phyloP scores from a whole-genome alignment of 2,113 vertebrate species.

The Addax nasomaculatus region DNA sequence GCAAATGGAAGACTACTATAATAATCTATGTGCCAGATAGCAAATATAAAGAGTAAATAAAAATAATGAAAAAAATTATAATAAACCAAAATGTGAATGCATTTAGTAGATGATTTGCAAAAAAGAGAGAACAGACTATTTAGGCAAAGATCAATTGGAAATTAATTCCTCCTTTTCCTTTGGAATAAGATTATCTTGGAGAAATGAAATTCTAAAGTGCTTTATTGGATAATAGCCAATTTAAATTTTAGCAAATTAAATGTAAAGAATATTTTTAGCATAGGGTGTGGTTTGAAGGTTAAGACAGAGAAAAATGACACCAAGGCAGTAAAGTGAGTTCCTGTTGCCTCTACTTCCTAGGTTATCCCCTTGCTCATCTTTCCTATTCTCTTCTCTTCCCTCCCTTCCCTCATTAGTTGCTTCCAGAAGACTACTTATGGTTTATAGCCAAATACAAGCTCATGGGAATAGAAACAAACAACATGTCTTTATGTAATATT shows the following conservation, averaged over 20 bases:
- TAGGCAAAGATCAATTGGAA: conserved; percentile 39
- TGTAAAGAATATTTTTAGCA: not conserved
- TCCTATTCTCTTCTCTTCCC: not conserved
- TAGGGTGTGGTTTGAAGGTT: not conserved
- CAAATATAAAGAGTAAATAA: not conserved
- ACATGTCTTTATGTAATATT: not conserved
- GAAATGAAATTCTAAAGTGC: conserved; percentile 54
- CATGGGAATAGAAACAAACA: not conserved
- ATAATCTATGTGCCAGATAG: not conserved
- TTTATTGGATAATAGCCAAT: conserved; percentile 58
- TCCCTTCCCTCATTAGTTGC: not conserved
- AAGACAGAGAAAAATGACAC: not conserved
- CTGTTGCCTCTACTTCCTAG: not conserved
- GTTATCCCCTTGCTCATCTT: not conserved
- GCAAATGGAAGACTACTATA: not conserved
- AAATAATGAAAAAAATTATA: not conserved
- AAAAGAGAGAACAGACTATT: not conserved
- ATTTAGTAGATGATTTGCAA: conserved; percentile 40
- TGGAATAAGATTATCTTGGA: conserved; percentile 34
- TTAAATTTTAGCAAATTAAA: conserved; percentile 60
- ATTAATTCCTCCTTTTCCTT: conserved; percentile 54
- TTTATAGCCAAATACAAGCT: not conserved
- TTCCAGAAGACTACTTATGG: not conserved
- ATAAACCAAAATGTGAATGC: conserved; percentile 41
- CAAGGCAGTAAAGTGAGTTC: not conserved